Evolutionary conservation across 2,797 vertebrate species (phyloP).

Genomic region (Sebastes umbrosus): DNA sequence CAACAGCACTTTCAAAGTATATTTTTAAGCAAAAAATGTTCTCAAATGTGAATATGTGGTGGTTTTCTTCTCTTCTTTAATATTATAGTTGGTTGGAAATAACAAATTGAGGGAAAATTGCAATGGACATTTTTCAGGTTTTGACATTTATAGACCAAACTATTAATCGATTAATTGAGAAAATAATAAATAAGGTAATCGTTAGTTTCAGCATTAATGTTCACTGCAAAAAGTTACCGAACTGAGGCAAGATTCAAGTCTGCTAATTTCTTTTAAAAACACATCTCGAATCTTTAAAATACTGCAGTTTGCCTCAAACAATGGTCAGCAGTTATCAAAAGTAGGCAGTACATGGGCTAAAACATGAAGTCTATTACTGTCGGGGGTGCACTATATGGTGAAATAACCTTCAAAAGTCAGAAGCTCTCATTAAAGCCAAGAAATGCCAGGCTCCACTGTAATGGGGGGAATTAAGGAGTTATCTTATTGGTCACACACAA

Average conservation of each 20-base stretch:
- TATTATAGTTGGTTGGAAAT: background rate
- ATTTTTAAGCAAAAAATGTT: background rate
- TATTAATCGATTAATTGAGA: background rate
- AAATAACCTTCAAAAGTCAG: conserved; percentile 49
- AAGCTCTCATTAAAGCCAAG: conserved; percentile 25
- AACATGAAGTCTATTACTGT: background rate
- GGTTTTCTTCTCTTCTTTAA: background rate
- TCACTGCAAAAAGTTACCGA: background rate
- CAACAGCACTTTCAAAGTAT: background rate
- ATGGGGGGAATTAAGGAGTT: conserved; percentile 50
- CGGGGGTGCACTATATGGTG: background rate
- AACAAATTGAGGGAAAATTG: background rate
- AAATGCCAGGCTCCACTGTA: conserved; percentile 23
- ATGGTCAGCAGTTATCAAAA: background rate
- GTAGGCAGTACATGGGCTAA: background rate
- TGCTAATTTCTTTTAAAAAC: background rate
- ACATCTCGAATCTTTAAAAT: background rate
- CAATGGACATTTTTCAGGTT: background rate
- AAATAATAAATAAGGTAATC: background rate
- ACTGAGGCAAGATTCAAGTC: background rate
- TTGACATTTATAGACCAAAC: background rate
- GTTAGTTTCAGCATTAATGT: background rate
- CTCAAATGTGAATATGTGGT: background rate
- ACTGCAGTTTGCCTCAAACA: background rate
- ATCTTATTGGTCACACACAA: conserved; percentile 66